Evolutionary conservation across 2,113 vertebrate species (phyloP).

Genomic region (Oncorhynchus tshawytscha): DNA sequence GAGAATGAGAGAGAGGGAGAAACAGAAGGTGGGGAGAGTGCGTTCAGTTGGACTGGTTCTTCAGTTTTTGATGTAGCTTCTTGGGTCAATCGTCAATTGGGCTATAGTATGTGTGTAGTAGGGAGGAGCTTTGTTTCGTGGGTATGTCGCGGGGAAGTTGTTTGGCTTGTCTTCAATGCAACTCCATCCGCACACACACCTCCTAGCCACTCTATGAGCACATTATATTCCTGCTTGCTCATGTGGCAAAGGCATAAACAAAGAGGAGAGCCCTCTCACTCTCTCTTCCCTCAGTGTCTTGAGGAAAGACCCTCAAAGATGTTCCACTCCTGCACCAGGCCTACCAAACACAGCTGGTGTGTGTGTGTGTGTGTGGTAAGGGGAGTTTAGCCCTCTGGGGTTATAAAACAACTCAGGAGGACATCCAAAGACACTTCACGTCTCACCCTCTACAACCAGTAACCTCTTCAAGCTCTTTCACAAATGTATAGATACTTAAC

Average conservation of each 20-base stretch:
- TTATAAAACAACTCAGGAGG: background rate
- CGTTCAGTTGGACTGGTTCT: background rate
- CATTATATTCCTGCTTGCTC: slow-evolving; percentile 50
- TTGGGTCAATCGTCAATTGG: background rate
- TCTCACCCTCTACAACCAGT: background rate
- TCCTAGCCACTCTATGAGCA: slow-evolving; percentile 8
- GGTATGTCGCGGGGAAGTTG: too few species aligned
- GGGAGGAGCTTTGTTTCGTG: too few species aligned
- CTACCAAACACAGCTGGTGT: background rate
- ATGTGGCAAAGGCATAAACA: slow-evolving; percentile 36
- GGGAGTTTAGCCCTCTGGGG: background rate
- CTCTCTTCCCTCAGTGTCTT: background rate
- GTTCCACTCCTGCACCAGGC: background rate
- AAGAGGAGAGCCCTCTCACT: slow-evolving; percentile 11
- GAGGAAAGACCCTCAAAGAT: background rate
- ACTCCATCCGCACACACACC: background rate
- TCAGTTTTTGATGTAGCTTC: background rate
- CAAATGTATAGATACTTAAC: background rate
- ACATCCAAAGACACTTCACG: background rate
- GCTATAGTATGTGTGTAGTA: too few species aligned
- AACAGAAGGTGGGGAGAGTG: background rate
- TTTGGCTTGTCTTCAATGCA: background rate
- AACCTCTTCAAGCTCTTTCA: background rate
- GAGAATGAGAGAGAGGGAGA: background rate
- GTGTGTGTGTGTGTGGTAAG: too few species aligned